A percentile compares a stretch with the other conserved stretches of the same genome.
Evolutionary conservation across 2,797 vertebrate genomes (phyloP).

Genomic region (Naso thynnoides): DNA sequence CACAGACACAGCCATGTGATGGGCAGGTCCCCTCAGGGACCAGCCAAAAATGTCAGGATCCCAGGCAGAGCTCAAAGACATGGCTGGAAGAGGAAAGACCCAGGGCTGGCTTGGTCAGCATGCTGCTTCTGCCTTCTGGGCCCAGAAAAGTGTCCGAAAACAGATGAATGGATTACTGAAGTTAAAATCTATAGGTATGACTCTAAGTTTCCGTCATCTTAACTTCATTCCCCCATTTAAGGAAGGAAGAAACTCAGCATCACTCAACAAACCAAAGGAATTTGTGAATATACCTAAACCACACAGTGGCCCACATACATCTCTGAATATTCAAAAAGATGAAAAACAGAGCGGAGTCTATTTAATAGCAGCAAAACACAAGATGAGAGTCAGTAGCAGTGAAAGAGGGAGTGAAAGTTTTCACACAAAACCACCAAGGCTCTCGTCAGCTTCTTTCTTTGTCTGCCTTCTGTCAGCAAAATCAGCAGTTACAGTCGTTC

Average conservation of each 20-base stretch:
- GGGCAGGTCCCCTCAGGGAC: no score
- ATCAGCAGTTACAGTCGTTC: conserved; percentile 11
- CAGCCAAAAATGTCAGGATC: not conserved
- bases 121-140: not conserved
- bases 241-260: not conserved
- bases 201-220: no score
- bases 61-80: not conserved
- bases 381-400: not conserved
- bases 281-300: not conserved
- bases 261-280: not conserved
- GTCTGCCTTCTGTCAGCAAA: conserved; percentile 28
- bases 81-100: not conserved
- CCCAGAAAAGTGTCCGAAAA: not conserved
- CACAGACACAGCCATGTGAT: no score
- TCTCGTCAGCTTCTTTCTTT: conserved; percentile 15
- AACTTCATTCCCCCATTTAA: not conserved
- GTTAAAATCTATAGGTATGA: not conserved
- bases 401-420: conserved; percentile 29
- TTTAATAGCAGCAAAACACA: conserved; percentile 23
- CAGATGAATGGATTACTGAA: not conserved
- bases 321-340: not conserved
- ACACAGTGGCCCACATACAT: not conserved
- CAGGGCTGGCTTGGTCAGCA: not conserved
- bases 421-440: conserved; percentile 18
- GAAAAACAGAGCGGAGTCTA: not conserved